These are phyloP conservation scores for Benthosema pterotum DNA, from an alignment of 2,797 vertebrate genomes.

Conservation along the genomic window DNA sequence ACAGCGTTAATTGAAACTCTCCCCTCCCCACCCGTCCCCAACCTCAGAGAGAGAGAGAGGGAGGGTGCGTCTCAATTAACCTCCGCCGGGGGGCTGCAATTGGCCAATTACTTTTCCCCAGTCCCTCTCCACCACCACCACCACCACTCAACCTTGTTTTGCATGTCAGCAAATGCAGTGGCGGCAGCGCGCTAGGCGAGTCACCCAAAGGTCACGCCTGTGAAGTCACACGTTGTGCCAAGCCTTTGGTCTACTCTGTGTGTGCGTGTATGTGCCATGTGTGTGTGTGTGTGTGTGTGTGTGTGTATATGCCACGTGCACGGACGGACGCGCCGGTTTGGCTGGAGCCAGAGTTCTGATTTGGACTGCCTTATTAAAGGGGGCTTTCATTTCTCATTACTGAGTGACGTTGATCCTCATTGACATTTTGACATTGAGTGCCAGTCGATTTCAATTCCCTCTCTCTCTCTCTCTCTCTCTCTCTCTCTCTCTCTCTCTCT, in stretches of 20 bases:
- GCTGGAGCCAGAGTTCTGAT: slow-evolving; percentile 1
- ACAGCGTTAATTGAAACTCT: neutral
- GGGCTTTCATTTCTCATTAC: slow-evolving; percentile 53
- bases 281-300: neutral
- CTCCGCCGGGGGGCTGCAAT: slow-evolving; percentile 56
- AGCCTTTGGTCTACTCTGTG: slow-evolving; percentile 28
- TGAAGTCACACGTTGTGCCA: slow-evolving; percentile 4
- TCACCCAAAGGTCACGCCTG: slow-evolving; percentile 41
- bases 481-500: neutral
- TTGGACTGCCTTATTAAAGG: slow-evolving; percentile 41
- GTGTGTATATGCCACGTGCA: neutral
- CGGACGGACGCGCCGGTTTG: neutral
- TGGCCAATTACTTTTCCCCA: slow-evolving; percentile 61
- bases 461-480: slow-evolving; percentile 32
- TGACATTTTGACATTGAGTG: slow-evolving; percentile 65
- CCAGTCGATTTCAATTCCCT: slow-evolving; percentile 71
- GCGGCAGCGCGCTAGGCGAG: slow-evolving; percentile 38
- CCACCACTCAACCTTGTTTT: slow-evolving; percentile 10
- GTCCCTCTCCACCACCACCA: neutral
- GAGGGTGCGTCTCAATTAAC: slow-evolving; percentile 70
- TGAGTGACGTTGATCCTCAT: slow-evolving; percentile 56
- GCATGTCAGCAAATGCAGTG: slow-evolving; percentile 59
- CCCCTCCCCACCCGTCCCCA: slow-evolving; percentile 17
- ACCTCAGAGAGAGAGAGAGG: slow-evolving; percentile 48
- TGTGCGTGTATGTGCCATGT: neutral